These are phyloP conservation scores for Hylaea fasciaria DNA, from an alignment of 2,888 invertebrate genomes.

Conservation along the genomic window DNA sequence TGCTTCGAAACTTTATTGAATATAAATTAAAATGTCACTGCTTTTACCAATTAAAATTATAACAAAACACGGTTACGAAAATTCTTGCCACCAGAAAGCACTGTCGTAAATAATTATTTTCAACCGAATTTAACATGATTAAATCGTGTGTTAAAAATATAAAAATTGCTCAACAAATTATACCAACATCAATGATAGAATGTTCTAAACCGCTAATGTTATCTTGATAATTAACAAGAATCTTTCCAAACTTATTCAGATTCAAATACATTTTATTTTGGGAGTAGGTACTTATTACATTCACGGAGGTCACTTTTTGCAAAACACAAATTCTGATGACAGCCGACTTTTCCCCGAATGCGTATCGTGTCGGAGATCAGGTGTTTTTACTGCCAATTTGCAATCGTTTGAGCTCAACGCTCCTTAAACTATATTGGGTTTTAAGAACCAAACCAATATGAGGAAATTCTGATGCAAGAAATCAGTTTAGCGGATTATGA, in stretches of 20 bases:
- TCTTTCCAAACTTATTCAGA: neutral
- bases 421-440: constrained; percentile 23
- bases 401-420: constrained; percentile 16
- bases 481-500: neutral
- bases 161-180: too few relatives aligned
- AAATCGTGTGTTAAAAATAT: too few relatives aligned
- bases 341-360: constrained; percentile 14
- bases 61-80: too few relatives aligned
- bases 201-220: too few relatives aligned
- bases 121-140: too few relatives aligned
- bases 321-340: constrained; percentile 18
- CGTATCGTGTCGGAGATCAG: constrained; percentile 22
- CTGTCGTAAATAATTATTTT: too few relatives aligned
- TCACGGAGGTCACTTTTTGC: constrained; percentile 10
- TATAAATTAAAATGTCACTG: too few relatives aligned
- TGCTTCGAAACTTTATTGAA: too few relatives aligned
- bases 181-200: too few relatives aligned
- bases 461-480: neutral
- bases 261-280: neutral
- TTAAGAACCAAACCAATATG: neutral
- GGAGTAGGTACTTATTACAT: constrained; percentile 1
- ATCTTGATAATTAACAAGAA: too few relatives aligned
- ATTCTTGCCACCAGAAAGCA: too few relatives aligned
- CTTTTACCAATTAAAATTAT: too few relatives aligned
- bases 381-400: constrained; percentile 30